phyloP scores from a whole-genome alignment of 53 echinoderm and acorn worm genomes.

The Holothuria leucospilota region DNA sequence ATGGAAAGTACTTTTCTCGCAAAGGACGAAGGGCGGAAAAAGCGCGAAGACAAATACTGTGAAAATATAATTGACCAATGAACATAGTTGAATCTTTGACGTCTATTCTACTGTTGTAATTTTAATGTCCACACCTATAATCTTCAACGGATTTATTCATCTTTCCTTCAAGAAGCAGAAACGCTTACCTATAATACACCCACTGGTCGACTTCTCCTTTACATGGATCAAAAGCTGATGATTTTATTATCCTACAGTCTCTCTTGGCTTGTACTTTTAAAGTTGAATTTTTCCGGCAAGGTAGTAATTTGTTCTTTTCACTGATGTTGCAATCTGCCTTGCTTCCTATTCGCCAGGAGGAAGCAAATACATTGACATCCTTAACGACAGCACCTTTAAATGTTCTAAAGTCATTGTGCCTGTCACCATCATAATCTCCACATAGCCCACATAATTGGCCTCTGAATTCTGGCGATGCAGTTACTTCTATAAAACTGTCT shows the following conservation, averaged over 20 bases:
- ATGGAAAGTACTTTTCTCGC: no score
- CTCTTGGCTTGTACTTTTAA: constrained; percentile 73
- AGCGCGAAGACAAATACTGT: no score
- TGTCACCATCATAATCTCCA: constrained; percentile 91
- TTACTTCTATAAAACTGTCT: constrained; percentile 91
- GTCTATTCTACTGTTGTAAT: no score
- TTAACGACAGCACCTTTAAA: constrained; percentile 68
- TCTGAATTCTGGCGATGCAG: constrained; percentile 76
- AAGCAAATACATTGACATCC: constrained; percentile 77
- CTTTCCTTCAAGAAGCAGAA: no score
- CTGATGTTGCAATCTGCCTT: constrained; percentile 72
- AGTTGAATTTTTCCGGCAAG: constrained; percentile 72
- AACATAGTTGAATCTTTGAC: no score
- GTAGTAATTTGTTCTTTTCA: constrained; percentile 57
- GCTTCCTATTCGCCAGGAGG: constrained; percentile 89
- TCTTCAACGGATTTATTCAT: no score
- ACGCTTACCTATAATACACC: constrained; percentile 88
- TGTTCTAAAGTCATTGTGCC: constrained; percentile 81
- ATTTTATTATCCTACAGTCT: constrained; percentile 75
- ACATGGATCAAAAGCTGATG: constrained; percentile 79
- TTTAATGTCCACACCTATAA: no score
- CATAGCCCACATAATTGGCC: constrained; percentile 94
- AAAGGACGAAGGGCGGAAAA: no score
- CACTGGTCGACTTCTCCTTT: constrained; percentile 76
- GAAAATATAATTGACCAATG: no score